Evolutionary conservation across 2,797 vertebrate genomes (phyloP), one percentile per base, ranked within the genome.

Genomic region (Pyrrhura leucotis): DNA sequence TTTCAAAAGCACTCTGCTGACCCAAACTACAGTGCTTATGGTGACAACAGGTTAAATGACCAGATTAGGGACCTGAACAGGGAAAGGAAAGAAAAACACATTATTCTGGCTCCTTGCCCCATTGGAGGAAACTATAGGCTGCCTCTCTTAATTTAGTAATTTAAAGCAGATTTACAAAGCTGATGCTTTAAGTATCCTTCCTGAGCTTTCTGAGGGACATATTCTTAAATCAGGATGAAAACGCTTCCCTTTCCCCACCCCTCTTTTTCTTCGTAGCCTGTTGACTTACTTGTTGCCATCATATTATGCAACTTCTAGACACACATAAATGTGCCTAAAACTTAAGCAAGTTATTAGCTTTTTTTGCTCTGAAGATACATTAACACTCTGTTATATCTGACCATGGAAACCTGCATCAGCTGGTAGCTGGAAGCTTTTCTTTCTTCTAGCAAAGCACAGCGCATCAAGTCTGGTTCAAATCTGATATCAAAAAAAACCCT

Each of bases 401-500:
- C 33, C 51, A 48, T 13, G 35, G 56, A 84, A 53, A 85, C 33
- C 47, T 73, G 71, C 69, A 50, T 86, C 89, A 94, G 47, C 33
- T 91, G 48, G 56, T 86, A 90, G 56, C 42, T 93, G 81, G 75
- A 94, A 89, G 53, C 12, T 47, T 85, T 95, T 93, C 72, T 65
- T 35, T 72, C 54, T 89, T 91, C 63, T 56, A 94, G 78, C 63
- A 68, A 65, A 94, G 15, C 31, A 67, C 31, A 47, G 19, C 48
- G 19, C 37, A 77, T 68, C 69, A 72, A 18, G 21, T 85, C 61
- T 91, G 48, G 21, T 91, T 91, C 71, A 93, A 89, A 91, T 68
- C 48, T 81, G 75, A 18, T 93, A 90, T 29, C 40, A 72, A 31
- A 53, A 53, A 91, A 94, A 89, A 61, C 75, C 67, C 35, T 75